Evolutionary conservation across 2,113 vertebrate genomes (phyloP), one percentile per base, ranked within the genome.

Genomic region (Leptosomus discolor): DNA sequence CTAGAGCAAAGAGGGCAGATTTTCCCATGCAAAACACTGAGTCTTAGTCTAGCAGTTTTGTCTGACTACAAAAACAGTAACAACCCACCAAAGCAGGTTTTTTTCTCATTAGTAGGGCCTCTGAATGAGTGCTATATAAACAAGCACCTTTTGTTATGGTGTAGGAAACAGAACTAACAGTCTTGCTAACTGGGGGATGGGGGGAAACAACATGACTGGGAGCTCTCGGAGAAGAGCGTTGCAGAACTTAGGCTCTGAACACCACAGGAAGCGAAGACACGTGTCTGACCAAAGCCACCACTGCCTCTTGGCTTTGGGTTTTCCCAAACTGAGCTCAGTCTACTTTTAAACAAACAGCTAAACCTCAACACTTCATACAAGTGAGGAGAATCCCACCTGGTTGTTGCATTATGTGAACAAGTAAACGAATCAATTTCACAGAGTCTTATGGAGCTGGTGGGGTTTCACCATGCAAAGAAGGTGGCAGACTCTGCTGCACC

Each of bases 91-190:
- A 75, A 81, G 12, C 39, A 77, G 34, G 3, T 7, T 15, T 89
- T 80, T 81, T 65, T 71, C 69, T 21, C 22, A 65, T 56, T 37
- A 81, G 69, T 2, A 46, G 69, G 36, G 60, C n/a, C 80, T 75
- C 87, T 76, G 70, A 65, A 58, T 4, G 32, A 78, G 27, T 39
- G 63, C 32, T 73, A 1, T 14, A 36, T 43, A 64, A 76, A 92
- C 50, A 81, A 82, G 51, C 30, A 87, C 58, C 73, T 90, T 78
- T 78, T 93, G 69, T 82, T 87, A 24, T 18, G 56, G 27, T 46
- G 39, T 68, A 89, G 85, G 64, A 63, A 95, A 65, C 29, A 51
- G 67, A 79, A 39, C 30, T 51, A n/a, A 68, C 21, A 58, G 36
- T 14, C 29, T 16, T 6, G 14, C 12, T 74, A 26, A 26, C 11